Evolutionary conservation across 2,888 invertebrate species (phyloP).

Genomic region (Hyles lineata): DNA sequence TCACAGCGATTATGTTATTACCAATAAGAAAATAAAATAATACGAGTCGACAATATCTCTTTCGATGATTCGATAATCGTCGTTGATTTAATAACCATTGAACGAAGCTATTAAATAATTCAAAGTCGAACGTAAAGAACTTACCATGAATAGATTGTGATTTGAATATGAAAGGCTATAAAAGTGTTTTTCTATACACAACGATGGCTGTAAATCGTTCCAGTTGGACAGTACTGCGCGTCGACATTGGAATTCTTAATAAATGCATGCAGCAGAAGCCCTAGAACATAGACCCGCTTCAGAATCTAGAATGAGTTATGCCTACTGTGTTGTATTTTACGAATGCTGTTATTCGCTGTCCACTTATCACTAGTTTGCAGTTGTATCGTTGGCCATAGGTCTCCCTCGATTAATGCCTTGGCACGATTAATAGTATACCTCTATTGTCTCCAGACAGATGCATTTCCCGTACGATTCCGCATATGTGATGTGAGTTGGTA

Average conservation of each 20-base stretch:
- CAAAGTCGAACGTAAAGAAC: not conserved
- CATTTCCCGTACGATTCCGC: no score
- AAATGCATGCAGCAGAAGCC: constrained; percentile 47
- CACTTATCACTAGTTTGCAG: no score
- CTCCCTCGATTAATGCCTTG: no score
- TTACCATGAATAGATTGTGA: not conserved
- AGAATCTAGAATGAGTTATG: constrained; percentile 17
- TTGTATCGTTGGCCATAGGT: no score
- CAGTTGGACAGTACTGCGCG: constrained; percentile 8
- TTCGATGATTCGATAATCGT: not conserved
- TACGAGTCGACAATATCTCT: not conserved
- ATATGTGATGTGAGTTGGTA: no score
- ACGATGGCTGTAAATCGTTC: not conserved
- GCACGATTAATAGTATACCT: no score
- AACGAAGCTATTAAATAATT: constrained; percentile 3
- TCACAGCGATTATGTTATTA: no score
- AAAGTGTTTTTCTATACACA: not conserved
- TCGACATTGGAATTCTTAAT: constrained; percentile 39
- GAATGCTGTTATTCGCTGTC: not conserved
- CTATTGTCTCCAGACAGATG: no score
- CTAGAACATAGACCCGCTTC: constrained; percentile 22
- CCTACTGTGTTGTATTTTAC: not conserved
- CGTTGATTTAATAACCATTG: not conserved
- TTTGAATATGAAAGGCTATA: not conserved
- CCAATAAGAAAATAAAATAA: no score